Percentiles rank a stretch among this genome's conserved stretches.
Conservation (phyloP, 92 coral and sea anemone genomes). For the Porites evermanni region DNA sequence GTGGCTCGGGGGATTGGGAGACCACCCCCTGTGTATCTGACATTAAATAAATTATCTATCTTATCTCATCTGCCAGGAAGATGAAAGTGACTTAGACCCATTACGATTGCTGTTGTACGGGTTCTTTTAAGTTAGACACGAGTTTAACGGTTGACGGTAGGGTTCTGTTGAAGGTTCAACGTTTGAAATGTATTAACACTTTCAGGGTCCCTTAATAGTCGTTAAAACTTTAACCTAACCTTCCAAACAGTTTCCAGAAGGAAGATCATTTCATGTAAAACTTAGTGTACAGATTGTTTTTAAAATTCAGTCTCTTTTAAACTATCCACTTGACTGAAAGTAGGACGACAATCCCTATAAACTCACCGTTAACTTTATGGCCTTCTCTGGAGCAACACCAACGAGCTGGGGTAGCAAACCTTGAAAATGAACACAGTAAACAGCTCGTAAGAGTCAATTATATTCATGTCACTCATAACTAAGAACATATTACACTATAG, state of each 20-base stretch:
- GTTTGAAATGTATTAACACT: not conserved
- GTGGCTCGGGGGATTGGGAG: no score
- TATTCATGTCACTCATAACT: no score
- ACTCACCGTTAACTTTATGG: conserved; percentile 94
- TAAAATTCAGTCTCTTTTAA: not conserved
- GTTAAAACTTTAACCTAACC: not conserved
- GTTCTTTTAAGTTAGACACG: no score
- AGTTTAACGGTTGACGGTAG: no score
- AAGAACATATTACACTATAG: no score
- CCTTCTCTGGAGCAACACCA: conserved; percentile 98
- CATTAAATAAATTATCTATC: no score
- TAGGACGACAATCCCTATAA: not conserved
- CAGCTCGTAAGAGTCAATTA: not conserved
- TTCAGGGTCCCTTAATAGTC: not conserved
- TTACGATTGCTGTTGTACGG: no score
- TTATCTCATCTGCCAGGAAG: no score
- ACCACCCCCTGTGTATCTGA: no score
- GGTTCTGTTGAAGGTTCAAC: not conserved
- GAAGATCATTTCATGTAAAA: not conserved
- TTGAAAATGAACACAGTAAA: conserved; percentile 26
- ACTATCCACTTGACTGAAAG: not conserved
- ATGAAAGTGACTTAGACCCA: no score
- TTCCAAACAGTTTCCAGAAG: no score
- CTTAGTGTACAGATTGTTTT: not conserved
- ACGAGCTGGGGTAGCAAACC: conserved; percentile 95